Conservation (phyloP, 2,113 vertebrate species). For the Tretioscincus oriximinensis region DNA sequence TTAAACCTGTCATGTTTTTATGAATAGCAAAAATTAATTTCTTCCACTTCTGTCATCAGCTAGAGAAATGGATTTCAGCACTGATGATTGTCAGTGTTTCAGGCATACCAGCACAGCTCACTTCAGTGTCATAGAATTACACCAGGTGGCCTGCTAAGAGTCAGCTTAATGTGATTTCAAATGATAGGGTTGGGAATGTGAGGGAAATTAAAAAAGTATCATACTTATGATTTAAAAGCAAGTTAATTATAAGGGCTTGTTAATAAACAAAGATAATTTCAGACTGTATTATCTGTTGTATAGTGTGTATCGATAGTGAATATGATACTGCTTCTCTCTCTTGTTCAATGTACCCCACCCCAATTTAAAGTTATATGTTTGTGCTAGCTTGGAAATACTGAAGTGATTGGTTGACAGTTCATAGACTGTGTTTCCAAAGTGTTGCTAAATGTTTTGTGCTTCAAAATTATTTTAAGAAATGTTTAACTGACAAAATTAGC, state of each 20-base stretch:
- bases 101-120: constrained; percentile 73
- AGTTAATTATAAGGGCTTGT: constrained; percentile 85
- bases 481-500: constrained; percentile 62
- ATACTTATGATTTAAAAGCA: constrained; percentile 88
- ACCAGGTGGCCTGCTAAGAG: constrained; percentile 84
- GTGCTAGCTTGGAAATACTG: constrained; percentile 71
- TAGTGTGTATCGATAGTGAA: constrained; percentile 73
- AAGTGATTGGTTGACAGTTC: constrained; percentile 74
- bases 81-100: constrained; percentile 75
- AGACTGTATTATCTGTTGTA: constrained; percentile 75
- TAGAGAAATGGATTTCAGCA: constrained; percentile 75
- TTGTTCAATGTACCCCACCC: neutral
- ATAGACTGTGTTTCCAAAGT: constrained; percentile 63
- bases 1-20: constrained; percentile 83
- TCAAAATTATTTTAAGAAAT: constrained; percentile 53
- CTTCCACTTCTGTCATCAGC: constrained; percentile 75
- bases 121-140: constrained; percentile 83
- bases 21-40: constrained; percentile 86
- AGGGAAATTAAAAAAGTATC: constrained; percentile 86
- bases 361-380: constrained; percentile 70
- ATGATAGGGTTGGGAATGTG: constrained; percentile 84
- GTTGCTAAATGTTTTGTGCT: constrained; percentile 61
- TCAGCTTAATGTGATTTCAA: constrained; percentile 87
- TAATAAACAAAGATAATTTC: constrained; percentile 84
- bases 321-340: constrained; percentile 62